phyloP scores from a whole-genome alignment of 2,113 vertebrate species.

The Anthoscopus minutus region DNA sequence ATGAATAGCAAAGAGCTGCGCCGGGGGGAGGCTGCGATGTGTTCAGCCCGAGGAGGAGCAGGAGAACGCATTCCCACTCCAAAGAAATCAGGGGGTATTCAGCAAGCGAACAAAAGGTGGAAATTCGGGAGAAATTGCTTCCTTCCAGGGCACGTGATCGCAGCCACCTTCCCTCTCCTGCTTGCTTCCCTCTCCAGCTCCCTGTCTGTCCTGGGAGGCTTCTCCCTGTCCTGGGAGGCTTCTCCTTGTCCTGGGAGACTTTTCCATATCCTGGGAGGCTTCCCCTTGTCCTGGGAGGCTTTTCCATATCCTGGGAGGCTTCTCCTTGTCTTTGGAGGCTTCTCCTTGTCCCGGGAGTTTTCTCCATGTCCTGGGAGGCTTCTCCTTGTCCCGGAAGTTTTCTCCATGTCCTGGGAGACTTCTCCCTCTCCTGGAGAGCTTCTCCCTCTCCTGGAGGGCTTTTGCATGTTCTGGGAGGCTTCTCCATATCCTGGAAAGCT shows the following conservation, averaged over 20 bases:
- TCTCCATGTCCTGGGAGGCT: fast-evolving
- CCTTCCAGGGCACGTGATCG: background rate
- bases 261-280: background rate
- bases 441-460: fast-evolving
- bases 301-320: background rate
- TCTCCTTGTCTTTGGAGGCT: background rate
- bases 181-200: background rate
- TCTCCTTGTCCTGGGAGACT: background rate
- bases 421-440: fast-evolving
- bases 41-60: slow-evolving; percentile 1
- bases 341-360: fast-evolving
- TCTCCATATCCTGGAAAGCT: background rate
- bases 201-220: background rate
- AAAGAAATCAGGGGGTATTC: slow-evolving; percentile 44
- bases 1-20: background rate
- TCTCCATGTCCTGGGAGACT: background rate
- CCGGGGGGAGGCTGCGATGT: background rate
- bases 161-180: background rate
- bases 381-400: fast-evolving
- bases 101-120: slow-evolving; percentile 19
- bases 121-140: slow-evolving; percentile 25
- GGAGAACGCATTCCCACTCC: background rate
- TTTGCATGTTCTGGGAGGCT: background rate
- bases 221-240: background rate
- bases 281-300: background rate